phyloP scores from a whole-genome alignment of 2,888 invertebrate genomes.

The Latrodectus hesperus region DNA sequence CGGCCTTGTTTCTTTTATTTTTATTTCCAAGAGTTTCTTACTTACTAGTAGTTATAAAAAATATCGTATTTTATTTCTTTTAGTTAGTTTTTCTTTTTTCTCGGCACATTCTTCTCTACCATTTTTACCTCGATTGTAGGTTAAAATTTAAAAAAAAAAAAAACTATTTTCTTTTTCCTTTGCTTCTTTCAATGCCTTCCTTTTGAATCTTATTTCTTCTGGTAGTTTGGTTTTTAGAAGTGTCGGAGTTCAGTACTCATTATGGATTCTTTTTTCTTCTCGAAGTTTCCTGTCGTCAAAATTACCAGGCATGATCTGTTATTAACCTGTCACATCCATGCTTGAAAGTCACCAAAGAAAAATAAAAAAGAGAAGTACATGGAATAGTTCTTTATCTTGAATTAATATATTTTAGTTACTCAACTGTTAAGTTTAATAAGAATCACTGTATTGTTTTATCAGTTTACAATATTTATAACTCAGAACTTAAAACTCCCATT shows the following conservation, averaged over 20 bases:
- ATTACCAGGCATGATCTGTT: not conserved
- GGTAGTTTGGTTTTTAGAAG: slow-evolving; percentile 11
- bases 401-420: too few species aligned
- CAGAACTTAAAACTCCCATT: too few species aligned
- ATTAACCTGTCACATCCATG: slow-evolving; percentile 1
- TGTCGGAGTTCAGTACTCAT: slow-evolving; percentile 20
- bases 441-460: too few species aligned
- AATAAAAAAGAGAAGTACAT: too few species aligned
- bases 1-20: slow-evolving; percentile 26
- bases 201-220: slow-evolving; percentile 1
- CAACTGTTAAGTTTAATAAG: too few species aligned
- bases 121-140: slow-evolving; percentile 25
- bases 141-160: not conserved
- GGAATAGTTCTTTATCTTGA: too few species aligned
- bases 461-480: too few species aligned
- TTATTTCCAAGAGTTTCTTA: slow-evolving; percentile 12
- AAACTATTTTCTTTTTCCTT: not conserved
- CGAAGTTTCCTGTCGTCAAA: not conserved
- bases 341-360: too few species aligned
- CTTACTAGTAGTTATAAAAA: not conserved
- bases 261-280: slow-evolving; percentile 3
- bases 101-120: not conserved
- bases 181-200: not conserved
- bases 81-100: not conserved
- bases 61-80: slow-evolving; percentile 33